Evolutionary conservation across 2,888 invertebrate species (phyloP), one percentile per base, ranked within the genome.

Genomic region (Rotaria socialis): DNA sequence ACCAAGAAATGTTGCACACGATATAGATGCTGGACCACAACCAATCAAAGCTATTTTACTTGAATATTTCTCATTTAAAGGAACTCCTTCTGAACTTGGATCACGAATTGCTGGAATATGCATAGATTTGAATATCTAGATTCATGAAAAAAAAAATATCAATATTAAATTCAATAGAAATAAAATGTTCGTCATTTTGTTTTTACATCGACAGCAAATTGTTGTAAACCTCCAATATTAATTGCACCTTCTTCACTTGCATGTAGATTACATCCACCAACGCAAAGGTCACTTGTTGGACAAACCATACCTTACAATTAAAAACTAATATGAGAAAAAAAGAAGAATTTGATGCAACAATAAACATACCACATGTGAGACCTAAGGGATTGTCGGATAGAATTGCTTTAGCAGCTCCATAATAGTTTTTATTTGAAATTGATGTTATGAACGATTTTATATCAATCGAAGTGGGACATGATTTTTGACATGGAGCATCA

Each of bases 401-500:
- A 86, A 99, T 99, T 0, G 96, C 95, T 90, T 96, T 96, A 1
- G 93, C 93, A 3, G 98, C 96, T 43, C 99, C 98, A 93, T 99
- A 99, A 91, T 96, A 98, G 91, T 99, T 99, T 94, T 95, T 97
- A 90, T 96, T 97, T 47, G 96, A 94, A 89, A 99, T 99, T 91
- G 96, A 96, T 1, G 95, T 95, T 87, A 99, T 99, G 90, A 99
- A 99, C 87, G 95, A 94, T 91, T 99, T 99, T 88, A 99, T 94
- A 90, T 99, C 98, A 87, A 99, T 92, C 91, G 98, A 97, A 0
- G 98, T 99, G 0, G 99, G 99, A 88, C 99, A 99, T 1, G 96
- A 96, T 91, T 98, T 98, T 92, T 98, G 98, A 90, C 98, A 98
- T 0, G 97, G 97, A 0, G 97, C 97, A 92, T 98, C 97, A 67